Evolutionary conservation across 2,113 vertebrate genomes (phyloP).

Genomic region (Platichthys stellatus): DNA sequence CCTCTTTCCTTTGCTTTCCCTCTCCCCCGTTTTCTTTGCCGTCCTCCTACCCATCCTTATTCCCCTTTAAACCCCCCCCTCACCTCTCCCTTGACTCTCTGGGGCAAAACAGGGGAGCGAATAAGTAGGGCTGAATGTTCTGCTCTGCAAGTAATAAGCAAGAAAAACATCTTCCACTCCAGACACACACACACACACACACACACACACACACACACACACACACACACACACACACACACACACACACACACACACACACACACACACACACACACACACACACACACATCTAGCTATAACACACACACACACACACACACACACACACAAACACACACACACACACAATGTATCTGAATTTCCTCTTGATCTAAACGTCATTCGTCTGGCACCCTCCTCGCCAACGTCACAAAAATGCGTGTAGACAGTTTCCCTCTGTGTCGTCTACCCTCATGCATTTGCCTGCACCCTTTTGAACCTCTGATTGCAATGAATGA

Average conservation of each 20-base stretch:
- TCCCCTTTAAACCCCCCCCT: not conserved
- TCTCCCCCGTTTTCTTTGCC: not conserved
- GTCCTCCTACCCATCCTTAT: not conserved
- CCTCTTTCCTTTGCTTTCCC: not conserved
- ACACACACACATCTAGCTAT: no score
- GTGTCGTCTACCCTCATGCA: not conserved
- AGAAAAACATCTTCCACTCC: not conserved
- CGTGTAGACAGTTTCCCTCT: not conserved
- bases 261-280: no score
- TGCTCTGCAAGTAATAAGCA: not conserved
- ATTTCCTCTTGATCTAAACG: no score
- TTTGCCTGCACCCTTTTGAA: not conserved
- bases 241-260: no score
- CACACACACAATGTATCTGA: not conserved
- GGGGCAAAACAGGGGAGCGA: not conserved
- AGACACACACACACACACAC: no score
- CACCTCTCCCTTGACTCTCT: conserved; percentile 3
- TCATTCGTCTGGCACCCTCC: not conserved
- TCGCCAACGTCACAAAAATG: not conserved
- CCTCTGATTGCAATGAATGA: not conserved
- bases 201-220: not conserved
- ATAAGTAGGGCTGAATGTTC: not conserved
- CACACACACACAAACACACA: not conserved
- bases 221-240: not conserved
- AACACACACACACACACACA: no score